Evolutionary conservation across 2,888 invertebrate species (phyloP).

Genomic region (Phlogophora meticulosa): DNA sequence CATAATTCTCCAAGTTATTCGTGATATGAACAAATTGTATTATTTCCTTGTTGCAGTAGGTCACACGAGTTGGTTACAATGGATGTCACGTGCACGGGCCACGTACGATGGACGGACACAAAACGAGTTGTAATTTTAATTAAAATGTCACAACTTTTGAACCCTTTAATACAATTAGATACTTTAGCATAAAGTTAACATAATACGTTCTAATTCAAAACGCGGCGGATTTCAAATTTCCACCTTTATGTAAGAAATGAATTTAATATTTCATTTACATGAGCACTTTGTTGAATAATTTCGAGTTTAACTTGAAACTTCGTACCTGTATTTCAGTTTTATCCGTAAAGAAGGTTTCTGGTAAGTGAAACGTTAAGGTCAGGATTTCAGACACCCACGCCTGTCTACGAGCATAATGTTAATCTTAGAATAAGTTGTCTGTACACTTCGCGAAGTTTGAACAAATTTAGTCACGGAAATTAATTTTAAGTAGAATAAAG

Average conservation of each 20-base stretch:
- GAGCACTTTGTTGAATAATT: slow-evolving; percentile 56
- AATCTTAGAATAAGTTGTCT: slow-evolving; percentile 46
- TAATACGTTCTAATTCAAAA: slow-evolving; percentile 57
- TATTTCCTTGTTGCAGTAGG: slow-evolving; percentile 63
- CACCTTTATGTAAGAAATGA: slow-evolving; percentile 52
- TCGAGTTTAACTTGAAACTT: slow-evolving; percentile 50
- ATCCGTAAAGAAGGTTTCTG: slow-evolving; percentile 46
- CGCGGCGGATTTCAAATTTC: slow-evolving; percentile 47
- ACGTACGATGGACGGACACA: slow-evolving; percentile 79
- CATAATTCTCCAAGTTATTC: slow-evolving; percentile 24
- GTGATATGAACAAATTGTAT: slow-evolving; percentile 68
- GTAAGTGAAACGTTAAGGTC: slow-evolving; percentile 51
- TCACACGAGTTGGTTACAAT: slow-evolving; percentile 78
- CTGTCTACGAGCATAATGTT: slow-evolving; percentile 30
- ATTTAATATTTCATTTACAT: slow-evolving; percentile 55
- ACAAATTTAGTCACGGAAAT: slow-evolving; percentile 33
- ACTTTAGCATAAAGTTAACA: slow-evolving; percentile 65
- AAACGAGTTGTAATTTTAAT: slow-evolving; percentile 86
- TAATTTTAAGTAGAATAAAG: slow-evolving; percentile 35
- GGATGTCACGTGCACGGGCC: slow-evolving; percentile 81
- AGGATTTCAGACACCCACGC: slow-evolving; percentile 45
- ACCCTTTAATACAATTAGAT: slow-evolving; percentile 75
- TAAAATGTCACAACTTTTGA: slow-evolving; percentile 86
- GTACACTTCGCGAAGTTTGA: slow-evolving; percentile 35
- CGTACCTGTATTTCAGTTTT: slow-evolving; percentile 42